phyloP scores from a whole-genome alignment of 2,888 invertebrate genomes.

The Microctonus brassicae region DNA sequence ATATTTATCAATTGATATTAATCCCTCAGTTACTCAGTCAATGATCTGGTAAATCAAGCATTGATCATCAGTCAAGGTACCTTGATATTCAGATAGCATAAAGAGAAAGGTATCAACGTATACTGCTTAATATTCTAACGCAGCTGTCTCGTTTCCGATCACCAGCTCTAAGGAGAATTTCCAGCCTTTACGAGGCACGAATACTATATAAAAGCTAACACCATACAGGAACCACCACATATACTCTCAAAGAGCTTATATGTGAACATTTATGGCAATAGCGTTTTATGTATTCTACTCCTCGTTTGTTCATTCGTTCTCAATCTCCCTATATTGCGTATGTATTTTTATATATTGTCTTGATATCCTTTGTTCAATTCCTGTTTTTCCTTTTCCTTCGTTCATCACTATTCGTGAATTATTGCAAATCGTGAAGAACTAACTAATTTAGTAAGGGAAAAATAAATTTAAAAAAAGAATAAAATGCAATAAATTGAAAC shows the following conservation, averaged over 20 bases:
- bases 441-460: too few relatives aligned
- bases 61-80: constrained; percentile 10
- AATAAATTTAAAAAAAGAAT: constrained; percentile 1
- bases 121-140: constrained; percentile 32
- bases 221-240: constrained; percentile 14
- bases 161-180: constrained; percentile 30
- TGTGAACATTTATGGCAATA: constrained; percentile 24
- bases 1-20: constrained; percentile 4
- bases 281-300: constrained; percentile 35
- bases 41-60: constrained; percentile 11
- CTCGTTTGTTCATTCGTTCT: constrained; percentile 16
- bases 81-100: constrained; percentile 16
- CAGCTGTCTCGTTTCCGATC: constrained; percentile 33
- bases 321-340: constrained; percentile 20
- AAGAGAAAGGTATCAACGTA: constrained; percentile 8
- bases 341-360: background rate
- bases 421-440: constrained; percentile 35
- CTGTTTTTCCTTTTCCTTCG: background rate
- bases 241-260: constrained; percentile 23
- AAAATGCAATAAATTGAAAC: background rate
- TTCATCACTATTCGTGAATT: background rate
- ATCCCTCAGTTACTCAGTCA: constrained; percentile 1
- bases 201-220: constrained; percentile 16
- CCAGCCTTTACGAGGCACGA: constrained; percentile 28
- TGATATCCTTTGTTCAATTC: background rate